Evolutionary conservation across 2,113 vertebrate genomes (phyloP).

Genomic region (Eonycteris spelaea): DNA sequence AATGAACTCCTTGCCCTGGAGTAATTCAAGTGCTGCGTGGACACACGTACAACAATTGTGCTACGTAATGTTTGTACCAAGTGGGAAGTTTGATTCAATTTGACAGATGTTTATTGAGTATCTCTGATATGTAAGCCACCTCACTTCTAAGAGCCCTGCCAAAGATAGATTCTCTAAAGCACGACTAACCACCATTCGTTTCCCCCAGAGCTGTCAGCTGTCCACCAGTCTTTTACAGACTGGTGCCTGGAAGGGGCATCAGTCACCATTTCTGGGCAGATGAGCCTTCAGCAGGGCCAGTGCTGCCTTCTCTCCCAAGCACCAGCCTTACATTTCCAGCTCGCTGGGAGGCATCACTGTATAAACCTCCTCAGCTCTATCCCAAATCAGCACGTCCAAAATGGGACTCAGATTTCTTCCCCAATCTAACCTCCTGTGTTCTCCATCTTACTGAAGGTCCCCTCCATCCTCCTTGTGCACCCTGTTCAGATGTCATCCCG

Average conservation of each 20-base stretch:
- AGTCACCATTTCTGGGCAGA: background rate
- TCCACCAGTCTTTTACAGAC: background rate
- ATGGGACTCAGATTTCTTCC: background rate
- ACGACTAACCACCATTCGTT: background rate
- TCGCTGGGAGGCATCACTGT: rapidly evolving
- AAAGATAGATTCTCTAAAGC: background rate
- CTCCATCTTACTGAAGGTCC: background rate
- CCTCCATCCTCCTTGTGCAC: background rate
- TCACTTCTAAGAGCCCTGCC: background rate
- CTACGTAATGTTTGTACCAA: background rate
- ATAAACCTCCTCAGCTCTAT: background rate
- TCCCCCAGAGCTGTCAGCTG: background rate
- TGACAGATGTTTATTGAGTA: background rate
- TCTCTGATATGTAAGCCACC: background rate
- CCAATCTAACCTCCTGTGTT: background rate
- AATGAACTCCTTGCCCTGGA: background rate
- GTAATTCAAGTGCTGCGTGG: background rate
- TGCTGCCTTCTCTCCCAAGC: background rate
- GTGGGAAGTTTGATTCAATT: background rate
- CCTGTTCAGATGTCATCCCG: background rate
- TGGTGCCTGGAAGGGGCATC: background rate
- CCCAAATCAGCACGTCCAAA: background rate
- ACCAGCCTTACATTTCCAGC: background rate
- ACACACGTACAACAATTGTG: rapidly evolving
- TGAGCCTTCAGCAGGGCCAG: rapidly evolving